These are phyloP conservation scores for Drosophila punjabiensis DNA, from an alignment of 1,140 invertebrate genomes.

Conservation along the genomic window DNA sequence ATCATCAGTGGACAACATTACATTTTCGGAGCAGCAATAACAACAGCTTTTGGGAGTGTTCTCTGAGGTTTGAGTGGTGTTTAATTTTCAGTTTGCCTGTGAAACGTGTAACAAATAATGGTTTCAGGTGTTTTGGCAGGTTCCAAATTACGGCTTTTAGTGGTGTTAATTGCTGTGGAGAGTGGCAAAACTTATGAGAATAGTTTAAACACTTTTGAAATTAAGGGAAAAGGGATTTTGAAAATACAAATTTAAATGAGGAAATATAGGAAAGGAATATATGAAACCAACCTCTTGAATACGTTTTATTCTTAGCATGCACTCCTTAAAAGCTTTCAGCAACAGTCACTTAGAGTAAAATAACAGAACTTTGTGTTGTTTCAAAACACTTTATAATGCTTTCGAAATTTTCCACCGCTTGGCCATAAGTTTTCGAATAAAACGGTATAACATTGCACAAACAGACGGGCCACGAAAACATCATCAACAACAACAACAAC, in stretches of 20 bases:
- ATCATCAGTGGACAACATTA: slow-evolving; percentile 36
- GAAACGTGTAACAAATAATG: slow-evolving; percentile 17
- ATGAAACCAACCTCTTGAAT: neutral
- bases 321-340: neutral
- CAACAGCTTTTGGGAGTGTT: slow-evolving; percentile 24
- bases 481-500: slow-evolving; percentile 14
- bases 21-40: neutral
- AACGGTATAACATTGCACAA: slow-evolving; percentile 52
- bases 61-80: slow-evolving; percentile 21
- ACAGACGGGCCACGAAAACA: slow-evolving; percentile 40
- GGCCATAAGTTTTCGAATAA: slow-evolving; percentile 50
- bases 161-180: slow-evolving; percentile 7
- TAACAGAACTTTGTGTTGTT: neutral
- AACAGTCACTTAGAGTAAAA: too few species aligned
- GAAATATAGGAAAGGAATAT: neutral
- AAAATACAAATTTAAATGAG: neutral
- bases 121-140: slow-evolving; percentile 11
- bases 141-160: neutral
- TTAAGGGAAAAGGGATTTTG: neutral
- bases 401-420: slow-evolving; percentile 39
- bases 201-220: neutral
- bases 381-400: slow-evolving; percentile 37
- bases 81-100: slow-evolving; percentile 17
- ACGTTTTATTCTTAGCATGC: neutral
- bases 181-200: neutral